phyloP scores from a whole-genome alignment of 2,888 invertebrate species.

The Caenorhabditis panamensis region DNA sequence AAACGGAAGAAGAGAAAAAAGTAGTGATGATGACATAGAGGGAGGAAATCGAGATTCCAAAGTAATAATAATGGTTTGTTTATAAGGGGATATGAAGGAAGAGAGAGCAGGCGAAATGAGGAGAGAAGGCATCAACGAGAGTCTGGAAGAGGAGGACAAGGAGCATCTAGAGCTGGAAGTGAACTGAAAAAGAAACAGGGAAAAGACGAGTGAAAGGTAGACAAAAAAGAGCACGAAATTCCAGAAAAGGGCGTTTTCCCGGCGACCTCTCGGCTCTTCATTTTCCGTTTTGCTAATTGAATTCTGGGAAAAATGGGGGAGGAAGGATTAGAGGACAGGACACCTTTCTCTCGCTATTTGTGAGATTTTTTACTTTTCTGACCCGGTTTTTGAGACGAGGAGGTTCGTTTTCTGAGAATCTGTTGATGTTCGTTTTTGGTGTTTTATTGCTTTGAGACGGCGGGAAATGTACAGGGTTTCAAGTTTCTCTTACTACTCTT shows the following conservation, averaged over 20 bases:
- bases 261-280: neutral
- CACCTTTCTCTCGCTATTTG: neutral
- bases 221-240: neutral
- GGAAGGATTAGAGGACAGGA: neutral
- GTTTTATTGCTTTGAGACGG: too few relatives aligned
- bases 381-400: too few relatives aligned
- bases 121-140: neutral
- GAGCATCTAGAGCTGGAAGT: neutral
- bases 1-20: neutral
- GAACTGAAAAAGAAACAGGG: neutral
- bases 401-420: too few relatives aligned
- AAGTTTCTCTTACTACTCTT: too few relatives aligned
- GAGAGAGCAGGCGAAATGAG: slow-evolving; percentile 1
- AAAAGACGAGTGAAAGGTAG: neutral
- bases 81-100: neutral
- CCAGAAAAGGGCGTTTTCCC: neutral
- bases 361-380: neutral
- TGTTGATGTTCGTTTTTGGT: too few relatives aligned
- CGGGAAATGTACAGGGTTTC: too few relatives aligned
- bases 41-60: slow-evolving; percentile 22
- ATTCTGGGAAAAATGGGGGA: neutral
- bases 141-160: neutral
- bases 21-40: slow-evolving; percentile 19
- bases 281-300: slow-evolving; percentile 4
- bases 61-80: slow-evolving; percentile 30